Percentiles rank a stretch among this genome's conserved stretches.
phyloP scores from a whole-genome alignment of 2,797 vertebrate genomes.

The Echiichthys vipera region DNA sequence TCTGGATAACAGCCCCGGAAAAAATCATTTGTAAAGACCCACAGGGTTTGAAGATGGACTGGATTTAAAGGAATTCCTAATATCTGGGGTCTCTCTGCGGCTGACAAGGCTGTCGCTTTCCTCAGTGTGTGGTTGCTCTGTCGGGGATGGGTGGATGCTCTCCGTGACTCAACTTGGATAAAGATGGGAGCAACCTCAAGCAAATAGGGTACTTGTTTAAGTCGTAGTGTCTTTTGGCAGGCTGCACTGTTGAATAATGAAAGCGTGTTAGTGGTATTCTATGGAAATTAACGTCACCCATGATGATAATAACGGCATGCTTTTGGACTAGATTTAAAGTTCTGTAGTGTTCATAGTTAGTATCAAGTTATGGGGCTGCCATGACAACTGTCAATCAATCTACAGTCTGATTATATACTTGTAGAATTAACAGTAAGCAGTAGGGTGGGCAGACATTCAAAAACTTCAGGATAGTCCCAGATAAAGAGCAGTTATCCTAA shows the following conservation, averaged over 20 bases:
- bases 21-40: conserved; percentile 14
- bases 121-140: conserved; percentile 51
- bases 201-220: conserved; percentile 36
- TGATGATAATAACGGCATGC: neutral
- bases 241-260: conserved; percentile 5
- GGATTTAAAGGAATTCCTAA: conserved; percentile 46
- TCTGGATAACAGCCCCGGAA: conserved; percentile 31
- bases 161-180: conserved; percentile 59
- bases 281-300: neutral
- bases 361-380: neutral
- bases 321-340: conserved; percentile 10
- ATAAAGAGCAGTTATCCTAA: no score
- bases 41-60: conserved; percentile 34
- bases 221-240: conserved; percentile 25
- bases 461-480: no score
- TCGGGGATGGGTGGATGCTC: conserved; percentile 57
- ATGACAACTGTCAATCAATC: neutral
- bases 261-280: conserved; percentile 27
- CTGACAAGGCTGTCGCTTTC: conserved; percentile 36
- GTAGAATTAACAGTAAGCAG: no score
- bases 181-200: conserved; percentile 16
- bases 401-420: neutral
- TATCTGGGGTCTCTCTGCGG: conserved; percentile 48
- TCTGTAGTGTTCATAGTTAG: conserved; percentile 5
- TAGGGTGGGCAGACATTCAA: no score